Evolutionary conservation across 2,113 vertebrate species (phyloP).

Genomic region (Himantopus leucocephalus): DNA sequence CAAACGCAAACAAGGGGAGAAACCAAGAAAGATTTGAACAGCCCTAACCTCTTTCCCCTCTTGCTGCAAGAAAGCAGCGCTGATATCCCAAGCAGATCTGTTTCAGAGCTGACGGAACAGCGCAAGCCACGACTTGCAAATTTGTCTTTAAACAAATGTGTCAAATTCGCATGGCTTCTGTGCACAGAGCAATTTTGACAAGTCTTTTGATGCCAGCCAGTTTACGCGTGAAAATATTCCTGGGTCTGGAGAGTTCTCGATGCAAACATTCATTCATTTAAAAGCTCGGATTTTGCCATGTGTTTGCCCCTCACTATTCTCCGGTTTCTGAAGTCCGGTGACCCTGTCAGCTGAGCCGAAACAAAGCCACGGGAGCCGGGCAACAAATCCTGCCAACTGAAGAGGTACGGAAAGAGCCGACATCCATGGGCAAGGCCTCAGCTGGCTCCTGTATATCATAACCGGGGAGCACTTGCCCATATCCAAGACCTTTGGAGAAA

Average conservation of each 20-base stretch:
- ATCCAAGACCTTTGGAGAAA: not conserved
- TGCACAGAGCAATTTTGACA: not conserved
- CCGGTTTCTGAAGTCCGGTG: not conserved
- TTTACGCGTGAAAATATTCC: not conserved
- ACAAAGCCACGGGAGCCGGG: not conserved
- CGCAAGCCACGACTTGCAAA: not conserved
- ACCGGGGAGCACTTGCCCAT: not conserved
- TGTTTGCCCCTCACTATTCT: not conserved
- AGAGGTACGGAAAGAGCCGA: not conserved
- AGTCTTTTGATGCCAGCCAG: not conserved
- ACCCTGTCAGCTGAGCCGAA: not conserved
- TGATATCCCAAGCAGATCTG: not conserved
- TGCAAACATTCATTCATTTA: not conserved
- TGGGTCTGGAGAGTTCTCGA: not conserved
- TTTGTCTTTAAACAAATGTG: not conserved
- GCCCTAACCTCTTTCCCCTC: constrained; percentile 30
- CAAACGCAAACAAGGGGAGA: constrained; percentile 50
- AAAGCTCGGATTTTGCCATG: not conserved
- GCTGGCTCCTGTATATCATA: not conserved
- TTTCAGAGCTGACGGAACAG: not conserved
- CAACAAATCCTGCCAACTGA: not conserved
- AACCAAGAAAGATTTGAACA: constrained; percentile 58
- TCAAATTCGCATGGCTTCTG: not conserved
- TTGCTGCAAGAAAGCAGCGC: not conserved
- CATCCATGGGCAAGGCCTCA: not conserved